phyloP scores from a whole-genome alignment of 64 coral and sea anemone genomes.

The Montipora sp. region DNA sequence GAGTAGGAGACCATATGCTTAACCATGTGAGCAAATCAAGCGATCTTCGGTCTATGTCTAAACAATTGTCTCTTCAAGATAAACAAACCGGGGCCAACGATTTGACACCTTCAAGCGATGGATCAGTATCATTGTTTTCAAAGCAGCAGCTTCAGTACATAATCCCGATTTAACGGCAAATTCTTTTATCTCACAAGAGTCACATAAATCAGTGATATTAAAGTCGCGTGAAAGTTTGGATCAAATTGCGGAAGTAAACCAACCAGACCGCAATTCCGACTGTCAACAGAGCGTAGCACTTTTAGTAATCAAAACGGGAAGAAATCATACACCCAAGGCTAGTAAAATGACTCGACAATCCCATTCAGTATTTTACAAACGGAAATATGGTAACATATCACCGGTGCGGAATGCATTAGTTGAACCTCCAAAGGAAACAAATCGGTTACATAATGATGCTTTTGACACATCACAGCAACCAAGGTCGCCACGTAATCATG shows the following conservation, averaged over 20 bases:
- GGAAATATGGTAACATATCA: not conserved
- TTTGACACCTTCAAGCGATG: not conserved
- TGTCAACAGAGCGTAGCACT: not conserved
- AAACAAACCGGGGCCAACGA: not conserved
- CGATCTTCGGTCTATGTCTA: not conserved
- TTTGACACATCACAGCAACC: not conserved
- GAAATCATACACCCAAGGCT: not conserved
- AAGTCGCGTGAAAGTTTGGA: slow-evolving; percentile 29
- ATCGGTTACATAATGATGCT: not conserved
- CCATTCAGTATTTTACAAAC: not conserved
- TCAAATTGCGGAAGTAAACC: slow-evolving; percentile 14
- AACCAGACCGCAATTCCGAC: slow-evolving; percentile 29
- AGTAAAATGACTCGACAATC: not conserved
- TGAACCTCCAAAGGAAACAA: not conserved
- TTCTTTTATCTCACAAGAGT: not conserved
- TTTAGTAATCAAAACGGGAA: not conserved
- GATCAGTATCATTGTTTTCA: not conserved
- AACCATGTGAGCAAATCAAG: not conserved
- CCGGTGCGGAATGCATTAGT: slow-evolving; percentile 4
- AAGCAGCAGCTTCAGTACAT: not conserved
- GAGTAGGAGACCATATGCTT: not conserved
- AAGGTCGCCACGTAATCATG: not conserved
- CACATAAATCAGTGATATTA: not conserved
- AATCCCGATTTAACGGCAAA: not conserved
- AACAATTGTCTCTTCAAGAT: not conserved